Percentiles rank a stretch among this genome's conserved stretches.
These are phyloP conservation scores for Sinocyclocheilus anshuiensis DNA, from an alignment of 2,113 vertebrate genomes.

Conservation along the genomic window DNA sequence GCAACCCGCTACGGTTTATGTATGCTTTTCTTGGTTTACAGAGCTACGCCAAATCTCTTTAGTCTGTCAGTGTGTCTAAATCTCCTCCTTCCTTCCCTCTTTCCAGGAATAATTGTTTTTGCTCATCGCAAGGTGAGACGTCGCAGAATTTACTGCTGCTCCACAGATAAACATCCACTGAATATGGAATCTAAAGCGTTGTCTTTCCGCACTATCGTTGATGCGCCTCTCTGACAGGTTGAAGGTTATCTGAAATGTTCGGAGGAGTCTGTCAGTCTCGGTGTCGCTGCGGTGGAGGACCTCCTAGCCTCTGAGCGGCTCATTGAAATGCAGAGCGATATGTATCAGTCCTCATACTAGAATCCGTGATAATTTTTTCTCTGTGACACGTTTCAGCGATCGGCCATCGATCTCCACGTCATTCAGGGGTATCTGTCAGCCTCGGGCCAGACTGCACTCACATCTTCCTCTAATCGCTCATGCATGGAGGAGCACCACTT, in stretches of 20 bases:
- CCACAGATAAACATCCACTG: constrained; percentile 21
- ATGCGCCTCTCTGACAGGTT: constrained; percentile 1
- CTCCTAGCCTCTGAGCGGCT: constrained; percentile 16
- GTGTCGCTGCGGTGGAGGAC: background rate
- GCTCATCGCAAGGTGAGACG: constrained; percentile 13
- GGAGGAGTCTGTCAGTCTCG: background rate
- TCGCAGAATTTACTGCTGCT: constrained; percentile 7
- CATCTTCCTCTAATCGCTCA: constrained; percentile 45
- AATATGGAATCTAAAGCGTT: background rate
- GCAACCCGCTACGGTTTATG: constrained; percentile 24
- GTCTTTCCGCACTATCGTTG: background rate
- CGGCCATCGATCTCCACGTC: constrained; percentile 52
- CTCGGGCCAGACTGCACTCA: constrained; percentile 12
- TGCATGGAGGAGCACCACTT: constrained; percentile 25
- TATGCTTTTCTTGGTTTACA: constrained; percentile 42
- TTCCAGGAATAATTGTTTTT: constrained; percentile 44
- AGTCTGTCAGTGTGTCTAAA: constrained; percentile 31
- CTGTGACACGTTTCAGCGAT: constrained; percentile 33
- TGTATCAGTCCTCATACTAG: constrained; percentile 10
- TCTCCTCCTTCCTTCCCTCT: constrained; percentile 12
- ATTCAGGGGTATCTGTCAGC: constrained; percentile 51
- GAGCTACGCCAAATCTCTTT: constrained; percentile 38
- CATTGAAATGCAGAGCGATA: constrained; percentile 47
- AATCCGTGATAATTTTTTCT: constrained; percentile 50
- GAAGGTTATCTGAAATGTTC: constrained; percentile 40